These are phyloP conservation scores for Drosophila pachea DNA, from an alignment of 1,140 invertebrate species.

Conservation along the genomic window DNA sequence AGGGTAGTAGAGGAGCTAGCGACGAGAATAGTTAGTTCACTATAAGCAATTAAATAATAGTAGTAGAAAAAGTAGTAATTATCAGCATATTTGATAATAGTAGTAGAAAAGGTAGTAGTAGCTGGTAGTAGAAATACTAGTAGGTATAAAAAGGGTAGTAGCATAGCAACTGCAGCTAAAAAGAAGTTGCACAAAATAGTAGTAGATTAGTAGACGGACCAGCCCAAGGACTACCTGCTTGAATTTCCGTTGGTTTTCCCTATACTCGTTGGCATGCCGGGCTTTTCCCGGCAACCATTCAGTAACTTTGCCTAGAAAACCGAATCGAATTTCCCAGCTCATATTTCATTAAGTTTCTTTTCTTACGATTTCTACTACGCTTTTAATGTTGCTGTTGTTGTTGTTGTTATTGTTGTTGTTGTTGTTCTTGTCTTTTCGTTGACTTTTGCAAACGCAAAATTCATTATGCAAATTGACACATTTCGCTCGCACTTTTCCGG, in stretches of 20 bases:
- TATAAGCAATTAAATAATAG: too few species aligned
- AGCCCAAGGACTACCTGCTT: background rate
- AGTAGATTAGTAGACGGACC: too few species aligned
- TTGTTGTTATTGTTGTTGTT: too few species aligned
- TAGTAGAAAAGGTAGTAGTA: background rate
- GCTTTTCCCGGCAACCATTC: conserved; percentile 37
- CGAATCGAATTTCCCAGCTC: conserved; percentile 24
- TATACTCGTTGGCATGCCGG: conserved; percentile 39
- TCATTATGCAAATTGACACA: conserved; percentile 71
- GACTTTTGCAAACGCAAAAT: conserved; percentile 17
- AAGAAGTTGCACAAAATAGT: too few species aligned
- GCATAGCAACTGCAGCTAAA: too few species aligned
- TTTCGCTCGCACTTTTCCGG: conserved; percentile 51
- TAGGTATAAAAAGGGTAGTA: background rate
- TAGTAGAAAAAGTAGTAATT: too few species aligned
- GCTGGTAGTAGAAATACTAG: too few species aligned
- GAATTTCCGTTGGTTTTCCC: conserved; percentile 55
- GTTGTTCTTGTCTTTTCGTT: too few species aligned
- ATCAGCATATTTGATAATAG: too few species aligned
- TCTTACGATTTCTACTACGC: too few species aligned
- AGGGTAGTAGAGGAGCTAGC: background rate
- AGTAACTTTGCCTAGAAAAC: background rate
- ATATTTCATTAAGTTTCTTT: conserved; percentile 46
- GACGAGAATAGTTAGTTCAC: too few species aligned
- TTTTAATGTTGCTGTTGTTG: too few species aligned